A percentile compares a stretch with the other conserved stretches of the same genome.
These are phyloP conservation scores for Lasiommata megera DNA, from an alignment of 2,888 invertebrate genomes.

Conservation along the genomic window DNA sequence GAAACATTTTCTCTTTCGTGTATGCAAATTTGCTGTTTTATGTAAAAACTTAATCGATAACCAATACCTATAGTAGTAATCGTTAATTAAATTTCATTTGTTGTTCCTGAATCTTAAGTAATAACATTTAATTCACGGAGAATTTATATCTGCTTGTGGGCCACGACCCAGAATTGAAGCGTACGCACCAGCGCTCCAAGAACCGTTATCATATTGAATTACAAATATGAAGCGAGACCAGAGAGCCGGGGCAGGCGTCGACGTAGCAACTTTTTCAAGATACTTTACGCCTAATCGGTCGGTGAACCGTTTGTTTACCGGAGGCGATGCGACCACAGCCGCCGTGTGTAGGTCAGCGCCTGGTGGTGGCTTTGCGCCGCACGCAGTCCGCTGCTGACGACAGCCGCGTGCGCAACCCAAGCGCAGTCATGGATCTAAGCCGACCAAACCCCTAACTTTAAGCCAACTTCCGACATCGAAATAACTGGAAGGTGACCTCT, in stretches of 20 bases:
- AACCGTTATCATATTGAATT: constrained; percentile 76
- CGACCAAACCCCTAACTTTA: constrained; percentile 47
- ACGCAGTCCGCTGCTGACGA: constrained; percentile 59
- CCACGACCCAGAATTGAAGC: constrained; percentile 62
- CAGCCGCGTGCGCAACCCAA: constrained; percentile 53
- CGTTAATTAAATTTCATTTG: neutral
- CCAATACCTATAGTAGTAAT: neutral
- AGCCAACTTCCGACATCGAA: constrained; percentile 43
- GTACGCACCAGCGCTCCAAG: constrained; percentile 56
- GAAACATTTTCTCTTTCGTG: constrained; percentile 61
- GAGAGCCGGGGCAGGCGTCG: constrained; percentile 41
- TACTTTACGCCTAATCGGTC: constrained; percentile 69
- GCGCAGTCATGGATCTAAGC: constrained; percentile 58
- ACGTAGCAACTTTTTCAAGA: constrained; percentile 49
- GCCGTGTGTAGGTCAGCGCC: constrained; percentile 72
- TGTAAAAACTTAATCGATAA: neutral
- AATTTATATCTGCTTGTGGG: constrained; percentile 45
- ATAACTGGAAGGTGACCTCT: constrained; percentile 62
- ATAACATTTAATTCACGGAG: neutral
- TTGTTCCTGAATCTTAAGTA: neutral
- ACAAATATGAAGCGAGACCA: constrained; percentile 59
- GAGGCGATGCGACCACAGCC: constrained; percentile 56
- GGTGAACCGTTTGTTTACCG: constrained; percentile 79
- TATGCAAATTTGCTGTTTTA: constrained; percentile 42
- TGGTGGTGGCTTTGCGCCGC: constrained; percentile 47